Conservation (phyloP, 2,113 vertebrate genomes). For the Mixornis gularis region DNA sequence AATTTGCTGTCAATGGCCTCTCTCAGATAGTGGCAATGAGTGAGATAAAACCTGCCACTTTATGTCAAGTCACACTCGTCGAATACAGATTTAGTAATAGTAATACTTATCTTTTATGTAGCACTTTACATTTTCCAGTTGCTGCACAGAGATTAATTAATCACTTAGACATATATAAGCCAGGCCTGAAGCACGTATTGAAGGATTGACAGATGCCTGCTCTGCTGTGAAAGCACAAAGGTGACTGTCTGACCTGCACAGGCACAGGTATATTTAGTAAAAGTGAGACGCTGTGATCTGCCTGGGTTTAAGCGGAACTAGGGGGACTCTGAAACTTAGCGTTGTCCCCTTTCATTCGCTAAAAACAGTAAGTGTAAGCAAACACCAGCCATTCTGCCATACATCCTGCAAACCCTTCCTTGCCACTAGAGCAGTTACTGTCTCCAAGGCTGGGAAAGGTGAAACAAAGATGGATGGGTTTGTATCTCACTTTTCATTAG, state of each 20-base stretch:
- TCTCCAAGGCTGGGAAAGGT: not conserved
- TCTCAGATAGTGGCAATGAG: constrained; percentile 37
- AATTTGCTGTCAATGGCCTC: constrained; percentile 32
- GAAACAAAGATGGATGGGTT: not conserved
- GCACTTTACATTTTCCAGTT: constrained; percentile 55
- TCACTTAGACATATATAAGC: not conserved
- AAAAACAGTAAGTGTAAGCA: not conserved
- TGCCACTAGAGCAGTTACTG: not conserved
- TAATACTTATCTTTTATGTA: constrained; percentile 55
- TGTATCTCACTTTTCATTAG: not conserved
- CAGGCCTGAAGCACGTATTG: not conserved
- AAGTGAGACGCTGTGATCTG: not conserved
- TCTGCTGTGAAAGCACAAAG: not conserved
- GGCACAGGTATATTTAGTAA: not conserved
- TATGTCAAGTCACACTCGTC: constrained; percentile 42
- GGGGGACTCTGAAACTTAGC: fast-evolving
- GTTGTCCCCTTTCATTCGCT: fast-evolving
- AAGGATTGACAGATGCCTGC: not conserved
- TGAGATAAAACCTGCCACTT: constrained; percentile 54
- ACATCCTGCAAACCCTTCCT: not conserved
- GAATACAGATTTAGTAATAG: constrained; percentile 48
- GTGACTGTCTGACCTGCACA: not conserved
- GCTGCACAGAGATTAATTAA: constrained; percentile 60
- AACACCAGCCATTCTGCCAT: not conserved
- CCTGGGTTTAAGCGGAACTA: not conserved